A percentile compares a stretch with the other conserved stretches of the same genome.
Evolutionary conservation across 2,888 invertebrate genomes (phyloP).

Genomic region (Seladonia tumulorum): DNA sequence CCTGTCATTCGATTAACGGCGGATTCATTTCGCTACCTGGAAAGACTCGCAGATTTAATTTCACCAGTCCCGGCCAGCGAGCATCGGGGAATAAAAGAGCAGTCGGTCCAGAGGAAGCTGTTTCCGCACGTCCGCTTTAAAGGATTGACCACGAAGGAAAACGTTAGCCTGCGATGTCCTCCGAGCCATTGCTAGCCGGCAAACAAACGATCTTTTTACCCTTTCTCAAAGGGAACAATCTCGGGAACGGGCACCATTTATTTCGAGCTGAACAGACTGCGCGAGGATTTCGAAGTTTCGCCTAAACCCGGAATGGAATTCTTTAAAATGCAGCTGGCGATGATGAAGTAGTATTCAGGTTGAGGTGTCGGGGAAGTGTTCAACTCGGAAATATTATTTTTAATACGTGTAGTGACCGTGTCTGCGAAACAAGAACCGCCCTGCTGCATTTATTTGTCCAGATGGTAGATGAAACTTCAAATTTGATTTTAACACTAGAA

Average conservation of each 20-base stretch:
- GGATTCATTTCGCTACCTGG: constrained; percentile 51
- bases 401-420: not conserved
- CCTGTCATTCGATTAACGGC: constrained; percentile 67
- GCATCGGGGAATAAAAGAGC: constrained; percentile 50
- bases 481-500: no score
- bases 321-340: not conserved
- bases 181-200: constrained; percentile 29
- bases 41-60: constrained; percentile 62
- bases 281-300: not conserved
- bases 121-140: constrained; percentile 67
- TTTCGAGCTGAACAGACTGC: not conserved
- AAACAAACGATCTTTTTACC: constrained; percentile 48
- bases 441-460: no score
- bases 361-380: not conserved
- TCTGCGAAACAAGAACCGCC: no score
- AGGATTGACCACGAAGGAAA: constrained; percentile 63
- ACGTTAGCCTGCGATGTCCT: constrained; percentile 60
- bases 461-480: no score
- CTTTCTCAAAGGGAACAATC: constrained; percentile 24
- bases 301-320: not conserved
- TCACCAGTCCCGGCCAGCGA: constrained; percentile 37
- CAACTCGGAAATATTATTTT: not conserved
- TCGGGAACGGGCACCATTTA: constrained; percentile 22
- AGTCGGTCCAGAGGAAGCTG: constrained; percentile 31
- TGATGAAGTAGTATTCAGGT: not conserved